These are phyloP conservation scores for Idris sp. DNA, from an alignment of 1,140 invertebrate genomes.

Conservation along the genomic window DNA sequence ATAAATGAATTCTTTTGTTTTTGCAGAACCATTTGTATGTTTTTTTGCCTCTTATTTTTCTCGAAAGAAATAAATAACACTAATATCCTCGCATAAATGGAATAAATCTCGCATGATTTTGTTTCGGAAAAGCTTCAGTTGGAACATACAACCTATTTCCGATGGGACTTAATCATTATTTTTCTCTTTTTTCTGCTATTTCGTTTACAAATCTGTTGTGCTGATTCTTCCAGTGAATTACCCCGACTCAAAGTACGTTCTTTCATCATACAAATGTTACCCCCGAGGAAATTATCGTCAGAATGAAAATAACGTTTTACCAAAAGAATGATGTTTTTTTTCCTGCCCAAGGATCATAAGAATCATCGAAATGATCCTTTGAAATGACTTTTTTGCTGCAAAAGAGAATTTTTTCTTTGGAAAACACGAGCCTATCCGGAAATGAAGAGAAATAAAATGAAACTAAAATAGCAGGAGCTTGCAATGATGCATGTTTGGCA, in stretches of 20 bases:
- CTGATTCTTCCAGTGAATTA: slow-evolving; percentile 35
- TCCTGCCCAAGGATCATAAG: slow-evolving; percentile 47
- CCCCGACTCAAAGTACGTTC: slow-evolving; percentile 22
- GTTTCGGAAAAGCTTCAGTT: slow-evolving; percentile 24
- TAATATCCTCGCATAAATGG: slow-evolving; percentile 8
- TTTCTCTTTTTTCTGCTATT: slow-evolving; percentile 29
- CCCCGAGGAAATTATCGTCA: slow-evolving; percentile 67
- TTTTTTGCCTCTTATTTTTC: slow-evolving; percentile 9
- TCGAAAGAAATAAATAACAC: too few species aligned
- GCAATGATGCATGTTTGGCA: slow-evolving; percentile 27
- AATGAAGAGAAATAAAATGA: slow-evolving; percentile 48
- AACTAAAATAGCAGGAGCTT: slow-evolving; percentile 12
- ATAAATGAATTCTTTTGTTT: too few species aligned
- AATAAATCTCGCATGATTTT: slow-evolving; percentile 55
- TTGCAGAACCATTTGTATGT: too few species aligned
- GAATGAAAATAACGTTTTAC: slow-evolving; percentile 67
- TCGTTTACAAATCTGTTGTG: slow-evolving; percentile 47
- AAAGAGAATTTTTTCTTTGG: slow-evolving; percentile 34
- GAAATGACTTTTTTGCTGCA: slow-evolving; percentile 59
- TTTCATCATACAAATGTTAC: slow-evolving; percentile 1
- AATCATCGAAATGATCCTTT: slow-evolving; percentile 58
- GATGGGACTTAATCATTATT: slow-evolving; percentile 23
- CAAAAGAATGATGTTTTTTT: slow-evolving; percentile 68
- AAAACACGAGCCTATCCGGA: slow-evolving; percentile 48
- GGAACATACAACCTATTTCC: slow-evolving; percentile 64